Conservation (phyloP, 2,113 vertebrate genomes). For the Chascanopsetta lugubris region DNA sequence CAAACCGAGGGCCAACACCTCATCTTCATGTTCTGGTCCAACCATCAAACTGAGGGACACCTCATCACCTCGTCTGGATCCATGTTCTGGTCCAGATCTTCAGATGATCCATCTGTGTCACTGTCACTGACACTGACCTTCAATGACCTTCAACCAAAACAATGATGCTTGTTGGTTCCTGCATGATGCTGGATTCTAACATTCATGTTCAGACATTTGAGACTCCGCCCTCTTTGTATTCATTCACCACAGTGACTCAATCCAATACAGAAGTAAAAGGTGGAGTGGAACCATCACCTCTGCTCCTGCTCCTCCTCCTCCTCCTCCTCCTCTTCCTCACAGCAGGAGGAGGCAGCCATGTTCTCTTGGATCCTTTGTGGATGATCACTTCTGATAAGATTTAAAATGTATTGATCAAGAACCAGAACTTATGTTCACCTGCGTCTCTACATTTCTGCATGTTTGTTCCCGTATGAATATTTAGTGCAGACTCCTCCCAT, state of each 20-base stretch:
- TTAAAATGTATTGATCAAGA: constrained; percentile 36
- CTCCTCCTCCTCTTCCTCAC: too few species aligned
- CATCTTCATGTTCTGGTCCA: too few species aligned
- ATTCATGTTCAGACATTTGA: constrained; percentile 10
- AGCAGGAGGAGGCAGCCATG: too few species aligned
- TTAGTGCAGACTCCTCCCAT: constrained; percentile 70
- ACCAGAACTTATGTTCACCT: constrained; percentile 32
- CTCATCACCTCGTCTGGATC: constrained; percentile 29
- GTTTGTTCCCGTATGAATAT: constrained; percentile 38
- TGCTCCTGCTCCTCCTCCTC: background rate
- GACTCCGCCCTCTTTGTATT: constrained; percentile 34
- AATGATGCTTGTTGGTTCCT: background rate
- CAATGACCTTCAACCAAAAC: background rate
- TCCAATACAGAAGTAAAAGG: constrained; percentile 36
- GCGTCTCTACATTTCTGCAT: constrained; percentile 34
- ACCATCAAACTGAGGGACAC: constrained; percentile 35
- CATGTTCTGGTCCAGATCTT: constrained; percentile 22
- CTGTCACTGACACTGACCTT: constrained; percentile 24
- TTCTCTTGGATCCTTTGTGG: constrained; percentile 16
- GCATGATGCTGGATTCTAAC: constrained; percentile 6
- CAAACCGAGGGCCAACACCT: too few species aligned
- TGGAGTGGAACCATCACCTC: constrained; percentile 27
- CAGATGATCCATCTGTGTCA: too few species aligned
- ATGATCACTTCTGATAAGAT: constrained; percentile 13
- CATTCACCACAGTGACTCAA: constrained; percentile 40